Percentiles rank a stretch among this genome's conserved stretches.
These are phyloP conservation scores for Platygyra sinensis DNA, from an alignment of 64 coral and sea anemone species.

Conservation along the genomic window DNA sequence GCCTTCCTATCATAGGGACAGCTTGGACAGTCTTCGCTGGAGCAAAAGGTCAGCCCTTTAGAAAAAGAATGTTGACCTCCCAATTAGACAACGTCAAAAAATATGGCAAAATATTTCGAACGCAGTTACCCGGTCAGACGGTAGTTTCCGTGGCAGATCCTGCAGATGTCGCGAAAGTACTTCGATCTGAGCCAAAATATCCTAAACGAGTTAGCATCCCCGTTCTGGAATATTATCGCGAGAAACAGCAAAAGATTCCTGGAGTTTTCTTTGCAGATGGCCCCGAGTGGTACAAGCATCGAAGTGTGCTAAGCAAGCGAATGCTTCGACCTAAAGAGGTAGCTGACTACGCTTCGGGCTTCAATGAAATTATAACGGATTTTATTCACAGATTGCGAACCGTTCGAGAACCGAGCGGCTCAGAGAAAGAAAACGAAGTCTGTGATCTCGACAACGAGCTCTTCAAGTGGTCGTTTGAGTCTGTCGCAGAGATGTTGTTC, in stretches of 20 bases:
- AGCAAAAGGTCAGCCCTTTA: conserved; percentile 1
- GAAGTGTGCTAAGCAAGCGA: conserved; percentile 61
- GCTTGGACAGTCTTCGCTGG: neutral
- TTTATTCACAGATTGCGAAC: conserved; percentile 22
- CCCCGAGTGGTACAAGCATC: conserved; percentile 55
- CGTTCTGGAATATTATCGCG: conserved; percentile 49
- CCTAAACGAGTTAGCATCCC: conserved; percentile 54
- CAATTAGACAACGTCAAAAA: conserved; percentile 30
- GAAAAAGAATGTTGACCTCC: conserved; percentile 21
- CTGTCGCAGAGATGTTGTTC: conserved; percentile 66
- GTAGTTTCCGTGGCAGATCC: conserved; percentile 46
- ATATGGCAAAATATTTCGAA: conserved; percentile 41
- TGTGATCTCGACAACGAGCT: conserved; percentile 52
- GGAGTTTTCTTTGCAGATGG: conserved; percentile 70
- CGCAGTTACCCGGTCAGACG: neutral
- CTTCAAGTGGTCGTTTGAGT: conserved; percentile 81
- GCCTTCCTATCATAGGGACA: conserved; percentile 41
- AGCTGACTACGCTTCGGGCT: conserved; percentile 48
- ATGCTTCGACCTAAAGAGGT: conserved; percentile 63
- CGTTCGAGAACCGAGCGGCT: conserved; percentile 1
- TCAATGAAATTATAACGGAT: conserved; percentile 54
- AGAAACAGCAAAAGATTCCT: conserved; percentile 34
- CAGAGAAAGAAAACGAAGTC: conserved; percentile 47
- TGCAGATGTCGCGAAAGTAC: conserved; percentile 30
- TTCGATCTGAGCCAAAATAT: conserved; percentile 60